Evolutionary conservation across 2,797 vertebrate genomes (phyloP), one percentile per base, ranked within the genome.

Genomic region (Sebastes iracundus): DNA sequence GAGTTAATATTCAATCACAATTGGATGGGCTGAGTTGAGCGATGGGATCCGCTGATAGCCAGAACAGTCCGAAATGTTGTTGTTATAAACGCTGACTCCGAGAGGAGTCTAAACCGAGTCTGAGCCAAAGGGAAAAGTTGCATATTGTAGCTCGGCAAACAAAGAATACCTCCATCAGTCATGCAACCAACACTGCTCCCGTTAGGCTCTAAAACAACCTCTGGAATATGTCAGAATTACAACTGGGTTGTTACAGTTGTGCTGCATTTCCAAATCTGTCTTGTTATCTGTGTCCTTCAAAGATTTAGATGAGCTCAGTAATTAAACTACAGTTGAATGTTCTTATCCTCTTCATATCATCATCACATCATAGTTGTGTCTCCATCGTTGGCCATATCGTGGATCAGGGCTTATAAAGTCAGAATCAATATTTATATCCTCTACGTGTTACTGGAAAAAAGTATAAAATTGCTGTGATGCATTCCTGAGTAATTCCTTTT

Each of bases 401-500:
- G 4, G 13, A 61, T 42, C n/a, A 52, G 23, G 12, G 32, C 12
- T 64, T 67, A 61, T 28, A 11, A 61, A 61, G 35, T 63, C 46
- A 67, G 12, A 52, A 52, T 67, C 27, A 18, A 27, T 25, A 61
- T 61, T 60, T 64, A n/a, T 42, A 27, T 56, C 10, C 30, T 70
- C 14, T 27, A 52, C 12, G 72, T 46, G 12, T 69, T 46, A 61
- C n/a, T 32, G 69, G 55, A 62, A 72, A 52, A 53, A 4, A 35
- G 10, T 62, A 74, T 42, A 71, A 75, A 86, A 67, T 28, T 66
- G 72, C 68, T 69, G 52, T n/a, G 32, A 73, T 77, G 27, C 33
- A 52, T 82, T 87, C 81, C 85, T 86, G 81, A 88, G 87, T 79
- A 62, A 72, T 52, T 68, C 13, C 12, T 61, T 56, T 38, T 38